Conservation (phyloP, 2,113 vertebrate genomes). For the Paratilapia polleni region DNA sequence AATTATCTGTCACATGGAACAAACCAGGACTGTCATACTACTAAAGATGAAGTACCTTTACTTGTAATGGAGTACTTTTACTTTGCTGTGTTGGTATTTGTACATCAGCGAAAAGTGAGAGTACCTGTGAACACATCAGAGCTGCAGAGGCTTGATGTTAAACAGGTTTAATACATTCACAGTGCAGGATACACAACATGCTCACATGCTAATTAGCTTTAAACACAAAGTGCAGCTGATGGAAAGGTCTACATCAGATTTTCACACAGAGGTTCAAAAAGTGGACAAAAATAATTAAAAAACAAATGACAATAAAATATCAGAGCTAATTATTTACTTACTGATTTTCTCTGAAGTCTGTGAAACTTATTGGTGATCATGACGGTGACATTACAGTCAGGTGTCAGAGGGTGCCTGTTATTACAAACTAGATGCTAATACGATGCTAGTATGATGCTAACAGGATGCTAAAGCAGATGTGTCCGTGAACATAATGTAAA, state of each 20-base stretch:
- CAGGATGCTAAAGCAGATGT: not conserved
- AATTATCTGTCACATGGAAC: not conserved
- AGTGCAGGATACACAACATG: constrained; percentile 3
- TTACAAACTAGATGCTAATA: not conserved
- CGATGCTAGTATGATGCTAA: not conserved
- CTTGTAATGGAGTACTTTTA: not conserved
- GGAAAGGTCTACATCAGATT: not conserved
- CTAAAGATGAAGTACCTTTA: too few species aligned
- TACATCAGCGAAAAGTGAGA: not conserved
- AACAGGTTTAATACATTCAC: not conserved
- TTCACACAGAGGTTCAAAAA: not conserved
- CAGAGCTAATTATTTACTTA: not conserved
- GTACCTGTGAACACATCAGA: not conserved
- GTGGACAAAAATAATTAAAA: not conserved
- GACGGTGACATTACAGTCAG: not conserved
- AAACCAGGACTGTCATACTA: not conserved
- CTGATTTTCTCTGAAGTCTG: not conserved
- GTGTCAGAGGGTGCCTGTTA: not conserved
- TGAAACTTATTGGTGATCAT: not conserved
- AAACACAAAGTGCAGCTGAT: not conserved
- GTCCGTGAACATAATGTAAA: not conserved
- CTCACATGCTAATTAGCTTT: not conserved
- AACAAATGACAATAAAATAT: not conserved
- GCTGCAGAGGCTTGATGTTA: not conserved
- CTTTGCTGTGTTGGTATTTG: not conserved